Conservation (phyloP, 2,888 invertebrate genomes). For the Bugulina stolonifera region DNA sequence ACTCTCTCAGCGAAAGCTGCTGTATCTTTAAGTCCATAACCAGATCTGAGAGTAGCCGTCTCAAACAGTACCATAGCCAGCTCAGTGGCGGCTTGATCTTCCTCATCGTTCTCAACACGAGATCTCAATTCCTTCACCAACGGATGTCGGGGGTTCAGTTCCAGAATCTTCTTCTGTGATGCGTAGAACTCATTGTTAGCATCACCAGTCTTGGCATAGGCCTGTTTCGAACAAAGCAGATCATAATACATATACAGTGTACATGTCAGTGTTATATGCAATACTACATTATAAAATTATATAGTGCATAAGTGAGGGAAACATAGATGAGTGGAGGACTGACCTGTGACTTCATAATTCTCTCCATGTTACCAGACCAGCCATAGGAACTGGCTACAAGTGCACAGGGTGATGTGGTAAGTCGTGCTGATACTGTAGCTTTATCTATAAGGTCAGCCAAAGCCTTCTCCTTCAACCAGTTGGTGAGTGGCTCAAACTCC, state of each 20-base stretch:
- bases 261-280: no score
- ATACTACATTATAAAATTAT: no score
- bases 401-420: conserved; percentile 88
- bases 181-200: conserved; percentile 61
- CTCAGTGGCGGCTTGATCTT: conserved; percentile 71
- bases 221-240: no score
- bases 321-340: no score
- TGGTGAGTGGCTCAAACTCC: conserved; percentile 79
- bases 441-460: conserved; percentile 65
- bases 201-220: conserved; percentile 83
- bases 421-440: conserved; percentile 77
- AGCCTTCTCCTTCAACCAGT: conserved; percentile 78
- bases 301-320: no score
- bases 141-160: conserved; percentile 96
- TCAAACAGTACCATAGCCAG: conserved; percentile 74
- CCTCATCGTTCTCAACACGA: conserved; percentile 68
- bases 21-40: conserved; percentile 82
- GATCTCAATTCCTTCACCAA: conserved; percentile 82
- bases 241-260: no score
- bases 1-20: conserved; percentile 82
- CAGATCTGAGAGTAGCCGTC: conserved; percentile 79
- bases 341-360: conserved; percentile 79
- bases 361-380: conserved; percentile 99
- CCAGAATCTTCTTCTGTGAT: conserved; percentile 77
- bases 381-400: conserved; percentile 93